phyloP scores from a whole-genome alignment of 2,888 invertebrate species.

The Lithosia quadra region DNA sequence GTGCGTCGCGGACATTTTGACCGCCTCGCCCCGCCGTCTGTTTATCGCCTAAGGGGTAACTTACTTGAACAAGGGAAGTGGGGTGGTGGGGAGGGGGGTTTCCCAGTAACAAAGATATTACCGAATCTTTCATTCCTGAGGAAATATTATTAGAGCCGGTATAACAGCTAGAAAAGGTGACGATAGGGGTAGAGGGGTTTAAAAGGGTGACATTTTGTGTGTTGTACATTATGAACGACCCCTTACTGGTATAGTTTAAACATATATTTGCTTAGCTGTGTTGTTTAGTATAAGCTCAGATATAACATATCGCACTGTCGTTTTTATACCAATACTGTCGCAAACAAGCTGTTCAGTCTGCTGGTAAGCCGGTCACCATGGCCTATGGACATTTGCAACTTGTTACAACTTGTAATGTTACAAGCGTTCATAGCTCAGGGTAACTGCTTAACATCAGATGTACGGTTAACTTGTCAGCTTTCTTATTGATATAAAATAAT shows the following conservation, averaged over 20 bases:
- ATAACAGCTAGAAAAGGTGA: no score
- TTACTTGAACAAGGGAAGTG: no score
- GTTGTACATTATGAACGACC: not conserved
- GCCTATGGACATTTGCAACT: not conserved
- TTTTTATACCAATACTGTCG: not conserved
- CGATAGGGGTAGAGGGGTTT: no score
- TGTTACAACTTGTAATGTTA: not conserved
- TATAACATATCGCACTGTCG: not conserved
- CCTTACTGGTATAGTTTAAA: not conserved
- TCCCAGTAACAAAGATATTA: no score
- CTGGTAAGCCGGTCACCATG: not conserved
- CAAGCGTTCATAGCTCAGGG: not conserved
- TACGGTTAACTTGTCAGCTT: not conserved
- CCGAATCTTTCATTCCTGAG: no score
- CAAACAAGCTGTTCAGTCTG: not conserved
- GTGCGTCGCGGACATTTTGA: no score
- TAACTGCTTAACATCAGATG: not conserved
- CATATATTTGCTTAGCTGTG: not conserved
- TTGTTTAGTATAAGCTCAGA: not conserved
- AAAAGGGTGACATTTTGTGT: no score
- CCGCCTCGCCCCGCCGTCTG: no score
- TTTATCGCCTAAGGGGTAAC: no score
- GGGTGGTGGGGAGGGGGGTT: no score
- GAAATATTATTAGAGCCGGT: no score
- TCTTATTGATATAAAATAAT: no score